These are phyloP conservation scores for Arizona elegans DNA, from an alignment of 2,113 vertebrate genomes.

Conservation along the genomic window DNA sequence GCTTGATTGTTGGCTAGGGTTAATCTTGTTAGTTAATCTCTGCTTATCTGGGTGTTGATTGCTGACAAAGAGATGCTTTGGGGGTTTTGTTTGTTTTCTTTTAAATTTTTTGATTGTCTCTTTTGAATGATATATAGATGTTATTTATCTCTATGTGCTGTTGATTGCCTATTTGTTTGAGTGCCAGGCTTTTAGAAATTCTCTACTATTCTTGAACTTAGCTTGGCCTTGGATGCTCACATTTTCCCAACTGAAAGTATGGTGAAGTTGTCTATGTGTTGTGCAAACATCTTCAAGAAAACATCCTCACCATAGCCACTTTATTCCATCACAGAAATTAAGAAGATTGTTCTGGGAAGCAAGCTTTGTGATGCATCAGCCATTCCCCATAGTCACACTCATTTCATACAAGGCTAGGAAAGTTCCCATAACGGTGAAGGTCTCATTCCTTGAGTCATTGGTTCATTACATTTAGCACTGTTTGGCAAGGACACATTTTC, in stretches of 20 bases:
- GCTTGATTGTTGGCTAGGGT: not conserved
- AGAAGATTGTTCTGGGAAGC: not conserved
- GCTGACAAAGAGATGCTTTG: not conserved
- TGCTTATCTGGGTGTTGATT: not conserved
- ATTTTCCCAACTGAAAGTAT: not conserved
- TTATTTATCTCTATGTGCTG: not conserved
- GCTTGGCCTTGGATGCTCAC: not conserved
- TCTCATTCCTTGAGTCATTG: not conserved
- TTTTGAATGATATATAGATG: not conserved
- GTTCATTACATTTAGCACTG: conserved; percentile 9
- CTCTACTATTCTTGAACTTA: not conserved
- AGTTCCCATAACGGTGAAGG: not conserved
- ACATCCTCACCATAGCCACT: not conserved
- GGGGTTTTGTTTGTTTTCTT: not conserved
- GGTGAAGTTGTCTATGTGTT: not conserved
- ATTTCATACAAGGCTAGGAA: not conserved
- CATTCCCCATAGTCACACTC: not conserved
- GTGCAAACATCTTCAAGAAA: not conserved
- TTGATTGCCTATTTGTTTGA: not conserved
- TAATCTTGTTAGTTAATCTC: not conserved
- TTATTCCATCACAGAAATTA: not conserved
- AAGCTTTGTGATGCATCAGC: not conserved
- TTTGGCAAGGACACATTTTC: conserved; percentile 12
- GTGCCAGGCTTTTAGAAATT: not conserved
- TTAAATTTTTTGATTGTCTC: not conserved